A percentile compares a stretch with the other conserved stretches of the same genome.
Conservation (phyloP, 2,797 vertebrate species). For the Pangasius macronema region DNA sequence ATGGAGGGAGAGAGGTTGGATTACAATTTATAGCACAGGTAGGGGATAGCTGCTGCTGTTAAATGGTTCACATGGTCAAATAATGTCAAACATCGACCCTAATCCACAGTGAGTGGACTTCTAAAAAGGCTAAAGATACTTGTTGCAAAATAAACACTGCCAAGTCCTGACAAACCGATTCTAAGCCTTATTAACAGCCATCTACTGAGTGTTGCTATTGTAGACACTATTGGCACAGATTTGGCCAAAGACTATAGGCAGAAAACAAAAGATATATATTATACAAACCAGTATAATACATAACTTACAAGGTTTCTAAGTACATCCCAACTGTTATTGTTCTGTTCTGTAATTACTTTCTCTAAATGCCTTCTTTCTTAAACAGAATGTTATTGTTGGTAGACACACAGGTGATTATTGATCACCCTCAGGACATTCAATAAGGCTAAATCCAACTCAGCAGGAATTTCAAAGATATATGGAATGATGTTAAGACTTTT, state of each 20-base stretch:
- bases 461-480: not conserved
- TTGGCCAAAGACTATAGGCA: not conserved
- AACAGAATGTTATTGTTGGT: not conserved
- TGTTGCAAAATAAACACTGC: conserved; percentile 74
- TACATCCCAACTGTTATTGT: not conserved
- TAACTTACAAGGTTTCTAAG: not conserved
- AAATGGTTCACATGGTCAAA: conserved; percentile 57
- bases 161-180: conserved; percentile 58
- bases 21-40: conserved; percentile 72
- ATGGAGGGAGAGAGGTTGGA: conserved; percentile 51
- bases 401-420: not conserved
- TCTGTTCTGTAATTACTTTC: not conserved
- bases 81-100: conserved; percentile 54
- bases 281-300: not conserved
- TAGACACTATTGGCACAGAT: not conserved
- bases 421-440: not conserved
- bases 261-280: not conserved
- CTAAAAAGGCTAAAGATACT: conserved; percentile 61
- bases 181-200: conserved; percentile 67
- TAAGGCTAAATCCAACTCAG: not conserved
- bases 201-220: conserved; percentile 19
- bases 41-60: conserved; percentile 15
- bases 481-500: not conserved
- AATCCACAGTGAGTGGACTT: conserved; percentile 65
- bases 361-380: not conserved